Conservation (phyloP, 2,888 invertebrate species). For the Caenorhabditis becei region DNA sequence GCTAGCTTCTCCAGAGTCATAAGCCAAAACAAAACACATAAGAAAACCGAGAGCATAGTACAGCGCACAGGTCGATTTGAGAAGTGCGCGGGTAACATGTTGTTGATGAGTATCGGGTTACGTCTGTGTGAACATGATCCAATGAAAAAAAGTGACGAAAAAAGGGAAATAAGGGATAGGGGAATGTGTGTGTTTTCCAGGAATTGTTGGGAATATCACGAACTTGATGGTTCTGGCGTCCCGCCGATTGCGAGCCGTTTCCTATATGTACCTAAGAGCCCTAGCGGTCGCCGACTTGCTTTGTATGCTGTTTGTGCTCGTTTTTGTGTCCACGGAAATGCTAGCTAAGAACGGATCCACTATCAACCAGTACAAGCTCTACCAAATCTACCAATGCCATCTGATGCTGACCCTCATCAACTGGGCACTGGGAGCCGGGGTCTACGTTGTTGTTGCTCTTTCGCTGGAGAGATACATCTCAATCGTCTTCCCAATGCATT, state of each 20-base stretch:
- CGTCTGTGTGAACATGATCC: slow-evolving; percentile 28
- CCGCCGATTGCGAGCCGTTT: slow-evolving; percentile 79
- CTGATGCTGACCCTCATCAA: slow-evolving; percentile 81
- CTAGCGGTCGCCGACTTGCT: slow-evolving; percentile 79
- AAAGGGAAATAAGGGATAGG: neutral
- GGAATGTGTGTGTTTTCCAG: slow-evolving; percentile 38
- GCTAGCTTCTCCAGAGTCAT: neutral
- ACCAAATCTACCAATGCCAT: slow-evolving; percentile 75
- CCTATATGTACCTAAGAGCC: slow-evolving; percentile 78
- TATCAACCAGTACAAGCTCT: slow-evolving; percentile 72
- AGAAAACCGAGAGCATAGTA: slow-evolving; percentile 3
- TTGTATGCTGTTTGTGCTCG: slow-evolving; percentile 81
- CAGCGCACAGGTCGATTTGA: slow-evolving; percentile 13
- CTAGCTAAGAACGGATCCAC: slow-evolving; percentile 71
- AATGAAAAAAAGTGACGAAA: slow-evolving; percentile 1
- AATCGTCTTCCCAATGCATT: slow-evolving; percentile 81
- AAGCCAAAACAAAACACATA: neutral
- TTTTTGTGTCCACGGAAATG: slow-evolving; percentile 78
- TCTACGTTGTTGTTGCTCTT: slow-evolving; percentile 80
- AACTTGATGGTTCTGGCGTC: slow-evolving; percentile 81
- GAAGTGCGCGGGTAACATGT: slow-evolving; percentile 17
- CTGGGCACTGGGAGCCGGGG: slow-evolving; percentile 81
- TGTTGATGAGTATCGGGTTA: slow-evolving; percentile 24
- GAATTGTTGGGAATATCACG: slow-evolving; percentile 76
- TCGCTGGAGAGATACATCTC: slow-evolving; percentile 80